A percentile compares a stretch with the other conserved stretches of the same genome.
Evolutionary conservation across 2,113 vertebrate species (phyloP).

Genomic region (Mionectes macconnelli): DNA sequence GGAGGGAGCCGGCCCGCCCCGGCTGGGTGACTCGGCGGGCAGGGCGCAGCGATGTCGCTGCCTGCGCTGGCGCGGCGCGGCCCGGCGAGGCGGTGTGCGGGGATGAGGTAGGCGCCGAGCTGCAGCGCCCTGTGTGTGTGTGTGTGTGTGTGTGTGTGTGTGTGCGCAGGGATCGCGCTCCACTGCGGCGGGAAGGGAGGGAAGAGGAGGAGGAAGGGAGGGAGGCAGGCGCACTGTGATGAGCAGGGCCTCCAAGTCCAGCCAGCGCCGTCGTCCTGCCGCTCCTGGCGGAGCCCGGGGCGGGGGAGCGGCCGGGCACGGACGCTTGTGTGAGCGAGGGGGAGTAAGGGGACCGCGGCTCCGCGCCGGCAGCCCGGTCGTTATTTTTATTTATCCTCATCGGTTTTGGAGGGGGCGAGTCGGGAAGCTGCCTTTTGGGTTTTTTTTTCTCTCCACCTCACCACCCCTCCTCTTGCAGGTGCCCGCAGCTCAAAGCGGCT

Average conservation of each 20-base stretch:
- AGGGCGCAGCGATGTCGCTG: background rate
- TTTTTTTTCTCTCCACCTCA: background rate
- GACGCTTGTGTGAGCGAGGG: background rate
- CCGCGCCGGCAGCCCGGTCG: background rate
- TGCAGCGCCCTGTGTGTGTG: background rate
- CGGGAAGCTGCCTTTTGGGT: background rate
- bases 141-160: background rate
- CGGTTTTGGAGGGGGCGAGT: background rate
- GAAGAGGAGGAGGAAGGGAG: background rate
- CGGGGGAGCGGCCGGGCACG: background rate
- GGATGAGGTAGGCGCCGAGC: background rate
- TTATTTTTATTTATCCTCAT: background rate
- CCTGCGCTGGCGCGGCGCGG: background rate
- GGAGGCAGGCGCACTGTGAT: background rate
- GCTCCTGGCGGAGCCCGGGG: background rate
- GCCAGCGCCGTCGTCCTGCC: background rate
- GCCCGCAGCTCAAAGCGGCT: background rate
- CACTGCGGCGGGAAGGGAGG: background rate
- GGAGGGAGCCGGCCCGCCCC: background rate
- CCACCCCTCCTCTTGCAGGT: background rate
- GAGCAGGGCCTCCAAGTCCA: constrained; percentile 10
- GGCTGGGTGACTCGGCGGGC: background rate
- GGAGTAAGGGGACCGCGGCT: background rate
- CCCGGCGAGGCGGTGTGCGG: background rate
- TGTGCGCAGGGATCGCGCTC: background rate